Conservation (phyloP, 2,888 invertebrate genomes). For the Xanthorhoe designata region DNA sequence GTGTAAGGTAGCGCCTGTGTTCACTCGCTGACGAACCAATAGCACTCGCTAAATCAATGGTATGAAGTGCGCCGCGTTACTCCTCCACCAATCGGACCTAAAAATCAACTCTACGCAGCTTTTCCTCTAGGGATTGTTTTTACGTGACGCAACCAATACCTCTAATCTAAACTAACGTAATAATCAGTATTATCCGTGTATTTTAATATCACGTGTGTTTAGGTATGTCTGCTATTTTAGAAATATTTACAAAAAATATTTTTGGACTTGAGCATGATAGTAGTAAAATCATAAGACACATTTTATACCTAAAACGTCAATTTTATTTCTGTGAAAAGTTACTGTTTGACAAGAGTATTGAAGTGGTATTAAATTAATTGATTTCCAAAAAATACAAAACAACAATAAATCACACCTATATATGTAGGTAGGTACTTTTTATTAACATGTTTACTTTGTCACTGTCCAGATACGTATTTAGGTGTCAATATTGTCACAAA, state of each 20-base stretch:
- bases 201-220: conserved; percentile 26
- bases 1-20: too few species aligned
- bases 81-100: too few species aligned
- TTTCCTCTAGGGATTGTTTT: too few species aligned
- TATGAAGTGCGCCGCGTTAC: too few species aligned
- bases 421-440: too few species aligned
- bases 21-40: too few species aligned
- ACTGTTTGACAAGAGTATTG: neutral
- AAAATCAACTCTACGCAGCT: too few species aligned
- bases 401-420: too few species aligned
- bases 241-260: conserved; percentile 39
- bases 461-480: neutral
- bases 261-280: conserved; percentile 28
- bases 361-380: too few species aligned
- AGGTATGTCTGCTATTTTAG: conserved; percentile 36
- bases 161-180: conserved; percentile 13
- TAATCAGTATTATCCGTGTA: conserved; percentile 23
- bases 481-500: conserved; percentile 1
- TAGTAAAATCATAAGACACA: conserved; percentile 8
- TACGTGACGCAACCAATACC: too few species aligned
- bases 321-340: neutral
- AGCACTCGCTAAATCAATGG: too few species aligned
- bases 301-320: conserved; percentile 19
- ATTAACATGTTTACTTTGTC: neutral
- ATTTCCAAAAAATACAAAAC: too few species aligned